phyloP scores from a whole-genome alignment of 2,888 invertebrate genomes.

The Nasonovia ribisnigri region DNA sequence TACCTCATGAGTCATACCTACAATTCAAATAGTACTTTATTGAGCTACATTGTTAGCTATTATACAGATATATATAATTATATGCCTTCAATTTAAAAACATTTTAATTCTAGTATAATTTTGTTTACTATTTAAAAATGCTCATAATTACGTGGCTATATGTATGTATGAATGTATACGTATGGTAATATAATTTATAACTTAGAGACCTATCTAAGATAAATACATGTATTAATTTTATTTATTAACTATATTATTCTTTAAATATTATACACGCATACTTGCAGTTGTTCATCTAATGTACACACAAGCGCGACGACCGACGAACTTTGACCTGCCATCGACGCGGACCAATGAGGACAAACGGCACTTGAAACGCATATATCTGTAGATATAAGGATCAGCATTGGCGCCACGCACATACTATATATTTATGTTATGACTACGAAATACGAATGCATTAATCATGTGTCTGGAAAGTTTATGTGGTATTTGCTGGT shows the following conservation, averaged over 20 bases:
- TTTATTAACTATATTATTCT: background rate
- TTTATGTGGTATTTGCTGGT: background rate
- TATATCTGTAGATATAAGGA: background rate
- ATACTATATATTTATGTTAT: background rate
- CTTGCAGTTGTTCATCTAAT: background rate
- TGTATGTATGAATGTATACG: no score
- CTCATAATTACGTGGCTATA: no score
- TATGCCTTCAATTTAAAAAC: background rate
- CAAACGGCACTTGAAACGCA: background rate
- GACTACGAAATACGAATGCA: background rate
- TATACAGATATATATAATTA: background rate
- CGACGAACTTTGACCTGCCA: background rate
- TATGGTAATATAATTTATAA: no score
- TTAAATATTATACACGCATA: background rate
- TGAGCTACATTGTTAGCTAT: background rate
- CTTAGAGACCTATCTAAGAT: no score
- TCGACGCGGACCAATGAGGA: background rate
- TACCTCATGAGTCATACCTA: background rate
- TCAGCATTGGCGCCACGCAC: background rate
- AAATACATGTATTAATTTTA: background rate
- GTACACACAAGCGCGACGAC: background rate
- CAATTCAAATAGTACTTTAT: background rate
- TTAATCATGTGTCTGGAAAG: conserved; percentile 41
- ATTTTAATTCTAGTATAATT: background rate
- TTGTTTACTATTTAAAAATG: background rate